Base-by-base conservation (phyloP, 2,797 vertebrate genomes). In the Anguilla anguilla region DNA sequence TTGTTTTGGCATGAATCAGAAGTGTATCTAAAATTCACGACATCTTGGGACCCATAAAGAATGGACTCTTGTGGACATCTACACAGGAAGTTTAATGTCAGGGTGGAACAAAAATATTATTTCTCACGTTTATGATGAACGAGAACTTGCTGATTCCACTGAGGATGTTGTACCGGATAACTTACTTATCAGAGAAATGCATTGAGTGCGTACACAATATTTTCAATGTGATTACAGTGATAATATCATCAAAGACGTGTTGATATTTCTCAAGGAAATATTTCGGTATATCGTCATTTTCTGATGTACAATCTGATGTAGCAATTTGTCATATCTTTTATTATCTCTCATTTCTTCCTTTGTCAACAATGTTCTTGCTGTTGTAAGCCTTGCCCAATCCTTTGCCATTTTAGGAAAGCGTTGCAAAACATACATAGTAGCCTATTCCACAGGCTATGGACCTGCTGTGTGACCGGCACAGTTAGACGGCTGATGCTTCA, bases 41-140 rank as follows among this genome's bases (percentile, higher is more conserved):
- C 77, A 81, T 81, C 39, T 2, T 17, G 39, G 43, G 77, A 81
- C 39, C 9, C 77, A 81, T 81, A 81, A 81, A 81, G 43, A 46
- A 81, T 49, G 6, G 49, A 49, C 43, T 81, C 77, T 43, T 81
- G 19, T 81, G 77, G 77, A 49, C 43, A 31, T 46, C 10, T 49
- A 25, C 3, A 49, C 77, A 81, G 72, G 72, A 77, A 81, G 77
- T 81, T 46, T 39, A 81, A 81, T 43, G 72, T 77, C 72, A 77
- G 72, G 35, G 72, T 77, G 72, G 72, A 77, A 22, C 72, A 77
- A 43, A 77, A 77, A 43, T 35, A 77, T 19, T 6, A 77, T 25
- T 77, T 77, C 39, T 43, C 39, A 43, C 39, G 39, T 43, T 43
- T 43, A 43, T 43, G 39, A 43, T 43, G 39, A 43, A 43, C 39